A percentile compares a stretch with the other conserved stretches of the same genome.
phyloP scores from a whole-genome alignment of 2,113 vertebrate species.

The Phyllopteryx taeniolatus region DNA sequence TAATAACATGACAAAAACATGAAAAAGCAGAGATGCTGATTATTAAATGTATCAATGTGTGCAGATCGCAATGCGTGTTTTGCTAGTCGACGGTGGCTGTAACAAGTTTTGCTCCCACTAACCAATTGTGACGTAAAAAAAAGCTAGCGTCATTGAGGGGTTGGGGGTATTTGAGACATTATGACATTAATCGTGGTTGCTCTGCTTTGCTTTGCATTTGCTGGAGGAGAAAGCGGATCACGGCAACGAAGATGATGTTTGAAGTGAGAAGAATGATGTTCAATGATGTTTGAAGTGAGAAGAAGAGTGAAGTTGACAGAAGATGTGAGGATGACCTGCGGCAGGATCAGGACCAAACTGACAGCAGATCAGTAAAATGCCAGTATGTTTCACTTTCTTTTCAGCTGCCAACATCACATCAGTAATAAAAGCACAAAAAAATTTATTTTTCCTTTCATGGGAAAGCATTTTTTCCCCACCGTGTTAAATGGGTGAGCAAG shows the following conservation, averaged over 20 bases:
- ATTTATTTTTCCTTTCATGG: neutral
- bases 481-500: neutral
- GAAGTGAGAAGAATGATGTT: conserved; percentile 30
- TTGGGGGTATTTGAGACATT: neutral
- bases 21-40: no score
- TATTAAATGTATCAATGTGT: no score
- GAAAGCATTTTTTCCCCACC: neutral
- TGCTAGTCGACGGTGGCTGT: no score
- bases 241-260: conserved; percentile 8
- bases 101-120: no score
- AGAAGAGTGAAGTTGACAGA: conserved; percentile 48
- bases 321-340: conserved; percentile 35
- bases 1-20: no score
- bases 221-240: conserved; percentile 9
- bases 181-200: conserved; percentile 5
- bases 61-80: no score
- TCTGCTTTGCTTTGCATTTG: neutral
- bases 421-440: conserved; percentile 21
- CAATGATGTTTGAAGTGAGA: conserved; percentile 38
- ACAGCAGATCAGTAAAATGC: conserved; percentile 31
- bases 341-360: conserved; percentile 23
- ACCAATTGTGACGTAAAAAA: no score
- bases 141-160: no score
- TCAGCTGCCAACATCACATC: conserved; percentile 22
- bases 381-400: conserved; percentile 23